Evolutionary conservation across 1,140 invertebrate species (phyloP).

Genomic region (Drosophila ironensis): DNA sequence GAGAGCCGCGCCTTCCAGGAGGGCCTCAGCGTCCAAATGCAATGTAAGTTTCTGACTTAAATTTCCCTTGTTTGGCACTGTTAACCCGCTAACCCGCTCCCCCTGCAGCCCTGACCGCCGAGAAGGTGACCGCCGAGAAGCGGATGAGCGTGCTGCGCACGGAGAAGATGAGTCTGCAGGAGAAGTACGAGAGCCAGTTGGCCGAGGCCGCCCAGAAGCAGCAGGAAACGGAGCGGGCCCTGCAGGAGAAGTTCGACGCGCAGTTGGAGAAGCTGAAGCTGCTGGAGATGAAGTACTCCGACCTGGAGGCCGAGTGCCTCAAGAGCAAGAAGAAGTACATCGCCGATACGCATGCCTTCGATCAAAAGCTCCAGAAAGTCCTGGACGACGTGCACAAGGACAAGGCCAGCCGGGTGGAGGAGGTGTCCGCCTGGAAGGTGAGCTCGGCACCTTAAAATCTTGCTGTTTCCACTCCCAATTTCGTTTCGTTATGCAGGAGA

Average conservation of each 20-base stretch:
- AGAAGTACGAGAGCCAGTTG: conserved; percentile 78
- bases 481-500: conserved; percentile 53
- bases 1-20: conserved; percentile 83
- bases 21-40: conserved; percentile 82
- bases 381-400: conserved; percentile 61
- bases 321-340: conserved; percentile 67
- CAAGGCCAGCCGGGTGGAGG: conserved; percentile 52
- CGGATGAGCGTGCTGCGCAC: conserved; percentile 82
- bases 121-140: conserved; percentile 83
- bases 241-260: conserved; percentile 79
- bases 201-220: conserved; percentile 80
- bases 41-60: conserved; percentile 75
- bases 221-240: conserved; percentile 81
- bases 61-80: too few relatives aligned
- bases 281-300: conserved; percentile 70
- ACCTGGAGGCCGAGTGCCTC: conserved; percentile 54
- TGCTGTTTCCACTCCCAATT: background rate
- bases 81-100: background rate
- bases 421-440: conserved; percentile 71
- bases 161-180: conserved; percentile 81
- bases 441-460: background rate
- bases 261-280: conserved; percentile 82
- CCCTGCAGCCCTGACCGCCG: conserved; percentile 63
- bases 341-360: conserved; percentile 58
- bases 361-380: conserved; percentile 59